A percentile compares a stretch with the other conserved stretches of the same genome.
Conservation (phyloP, 2,113 vertebrate genomes). For the Polypterus senegalus region DNA sequence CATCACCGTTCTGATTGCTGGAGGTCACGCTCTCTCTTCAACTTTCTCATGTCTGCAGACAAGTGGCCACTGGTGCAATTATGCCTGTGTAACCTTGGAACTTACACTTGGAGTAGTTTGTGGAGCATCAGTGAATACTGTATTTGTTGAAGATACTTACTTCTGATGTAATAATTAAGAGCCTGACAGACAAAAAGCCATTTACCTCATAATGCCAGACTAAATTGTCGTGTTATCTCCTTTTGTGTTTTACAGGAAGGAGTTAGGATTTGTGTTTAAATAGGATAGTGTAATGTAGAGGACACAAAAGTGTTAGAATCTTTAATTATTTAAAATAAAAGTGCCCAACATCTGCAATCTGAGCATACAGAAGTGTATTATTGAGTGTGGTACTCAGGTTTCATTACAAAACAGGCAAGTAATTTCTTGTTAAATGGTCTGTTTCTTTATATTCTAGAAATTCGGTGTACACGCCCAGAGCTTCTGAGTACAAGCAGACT, state of each 20-base stretch:
- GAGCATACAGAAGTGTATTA: too few relatives aligned
- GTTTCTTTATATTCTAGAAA: too few relatives aligned
- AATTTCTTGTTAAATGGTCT: too few relatives aligned
- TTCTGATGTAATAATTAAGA: constrained; percentile 22
- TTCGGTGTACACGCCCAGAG: too few relatives aligned
- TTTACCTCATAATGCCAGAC: constrained; percentile 46
- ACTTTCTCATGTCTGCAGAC: constrained; percentile 41
- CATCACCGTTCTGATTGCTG: constrained; percentile 63
- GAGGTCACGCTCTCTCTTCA: constrained; percentile 49
- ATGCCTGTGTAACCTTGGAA: constrained; percentile 47
- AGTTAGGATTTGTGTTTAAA: constrained; percentile 42
- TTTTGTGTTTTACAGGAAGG: constrained; percentile 40
- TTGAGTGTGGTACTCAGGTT: too few relatives aligned
- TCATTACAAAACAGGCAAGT: too few relatives aligned
- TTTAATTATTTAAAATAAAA: neutral
- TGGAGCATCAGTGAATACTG: constrained; percentile 39
- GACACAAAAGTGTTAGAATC: constrained; percentile 36
- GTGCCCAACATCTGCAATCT: too few relatives aligned
- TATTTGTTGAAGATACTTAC: constrained; percentile 41
- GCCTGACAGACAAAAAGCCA: constrained; percentile 17
- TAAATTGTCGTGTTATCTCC: constrained; percentile 40
- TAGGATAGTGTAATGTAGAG: constrained; percentile 40
- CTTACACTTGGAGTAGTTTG: constrained; percentile 41
- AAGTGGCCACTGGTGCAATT: constrained; percentile 57
- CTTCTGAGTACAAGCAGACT: too few relatives aligned